These are phyloP conservation scores for Arion vulgaris DNA, from an alignment of 1,140 invertebrate species.

Conservation along the genomic window DNA sequence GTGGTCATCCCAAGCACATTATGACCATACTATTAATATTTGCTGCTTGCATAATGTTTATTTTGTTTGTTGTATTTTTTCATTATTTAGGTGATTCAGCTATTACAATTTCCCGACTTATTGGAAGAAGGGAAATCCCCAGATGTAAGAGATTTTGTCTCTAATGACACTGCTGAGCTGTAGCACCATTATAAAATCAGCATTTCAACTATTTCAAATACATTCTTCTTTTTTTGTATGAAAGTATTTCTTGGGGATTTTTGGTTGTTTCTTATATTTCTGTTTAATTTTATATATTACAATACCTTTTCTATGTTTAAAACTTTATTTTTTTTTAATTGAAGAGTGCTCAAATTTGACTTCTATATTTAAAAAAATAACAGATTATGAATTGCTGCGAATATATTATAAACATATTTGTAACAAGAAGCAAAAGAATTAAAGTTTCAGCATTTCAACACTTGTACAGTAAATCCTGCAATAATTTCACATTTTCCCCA, in stretches of 20 bases:
- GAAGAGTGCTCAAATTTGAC: not conserved
- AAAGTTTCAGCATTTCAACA: no score
- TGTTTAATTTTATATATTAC: not conserved
- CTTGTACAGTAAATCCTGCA: no score
- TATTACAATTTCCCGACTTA: constrained; percentile 29
- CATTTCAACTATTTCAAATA: not conserved
- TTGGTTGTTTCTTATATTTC: not conserved
- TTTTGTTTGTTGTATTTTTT: not conserved
- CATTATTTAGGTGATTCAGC: constrained; percentile 21
- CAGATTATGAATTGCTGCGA: no score
- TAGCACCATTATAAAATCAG: not conserved
- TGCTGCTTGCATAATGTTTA: not conserved
- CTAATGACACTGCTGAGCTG: not conserved
- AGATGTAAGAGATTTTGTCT: constrained; percentile 20
- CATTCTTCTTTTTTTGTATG: not conserved
- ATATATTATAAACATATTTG: no score
- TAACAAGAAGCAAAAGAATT: no score
- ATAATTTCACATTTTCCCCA: no score
- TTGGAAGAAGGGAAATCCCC: constrained; percentile 19
- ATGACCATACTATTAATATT: not conserved
- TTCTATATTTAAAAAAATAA: not conserved
- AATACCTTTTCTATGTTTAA: not conserved
- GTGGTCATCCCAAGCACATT: no score
- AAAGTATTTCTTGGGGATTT: not conserved
- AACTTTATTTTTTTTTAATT: not conserved